A percentile compares a stretch with the other conserved stretches of the same genome.
Evolutionary conservation across 2,888 invertebrate species (phyloP).

Genomic region (Cephus rjabovi): DNA sequence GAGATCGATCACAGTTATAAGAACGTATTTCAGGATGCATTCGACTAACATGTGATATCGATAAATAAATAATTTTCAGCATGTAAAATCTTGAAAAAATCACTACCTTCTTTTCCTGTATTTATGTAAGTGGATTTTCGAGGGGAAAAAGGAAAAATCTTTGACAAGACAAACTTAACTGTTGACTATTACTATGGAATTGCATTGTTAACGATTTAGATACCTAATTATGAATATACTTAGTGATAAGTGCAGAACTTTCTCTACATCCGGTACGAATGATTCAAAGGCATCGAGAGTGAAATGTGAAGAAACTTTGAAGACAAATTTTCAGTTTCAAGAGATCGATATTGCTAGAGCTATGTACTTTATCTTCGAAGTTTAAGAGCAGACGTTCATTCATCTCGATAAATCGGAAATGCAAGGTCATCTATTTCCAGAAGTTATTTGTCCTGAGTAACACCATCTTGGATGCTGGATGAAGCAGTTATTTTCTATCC

Average conservation of each 20-base stretch:
- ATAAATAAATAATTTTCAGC: too few species aligned
- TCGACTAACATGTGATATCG: background rate
- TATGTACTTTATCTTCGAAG: background rate
- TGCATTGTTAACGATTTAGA: background rate
- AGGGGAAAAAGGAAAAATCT: too few species aligned
- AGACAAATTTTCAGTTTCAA: background rate
- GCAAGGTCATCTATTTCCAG: too few species aligned
- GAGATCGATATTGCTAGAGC: background rate
- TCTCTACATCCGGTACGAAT: background rate
- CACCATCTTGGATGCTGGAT: background rate
- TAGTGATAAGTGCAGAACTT: background rate
- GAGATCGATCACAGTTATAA: background rate
- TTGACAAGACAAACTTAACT: background rate
- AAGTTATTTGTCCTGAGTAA: background rate
- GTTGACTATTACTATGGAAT: background rate
- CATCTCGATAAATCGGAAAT: background rate
- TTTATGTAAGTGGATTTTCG: too few species aligned
- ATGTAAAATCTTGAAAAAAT: too few species aligned
- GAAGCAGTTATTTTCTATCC: background rate
- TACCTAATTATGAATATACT: too few species aligned
- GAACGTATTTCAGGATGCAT: background rate
- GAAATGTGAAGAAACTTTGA: background rate
- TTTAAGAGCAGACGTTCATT: background rate
- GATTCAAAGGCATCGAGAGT: background rate
- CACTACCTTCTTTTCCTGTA: too few species aligned